Conservation (phyloP, 1,140 invertebrate species). For the Ctenoplectra terminalis region DNA sequence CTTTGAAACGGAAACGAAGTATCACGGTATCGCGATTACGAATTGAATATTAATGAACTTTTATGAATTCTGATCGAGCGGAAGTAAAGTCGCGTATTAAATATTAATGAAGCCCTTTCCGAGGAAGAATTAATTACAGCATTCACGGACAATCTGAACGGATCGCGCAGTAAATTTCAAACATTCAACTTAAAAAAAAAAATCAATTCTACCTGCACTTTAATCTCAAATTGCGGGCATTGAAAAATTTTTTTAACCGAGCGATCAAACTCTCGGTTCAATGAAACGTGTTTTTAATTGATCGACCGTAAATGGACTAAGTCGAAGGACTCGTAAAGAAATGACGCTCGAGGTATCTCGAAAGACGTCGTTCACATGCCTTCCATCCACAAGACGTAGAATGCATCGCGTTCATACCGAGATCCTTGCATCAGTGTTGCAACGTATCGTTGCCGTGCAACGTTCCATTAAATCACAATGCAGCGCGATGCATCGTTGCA, state of each 20-base stretch:
- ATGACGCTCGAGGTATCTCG: neutral
- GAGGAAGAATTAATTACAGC: constrained; percentile 19
- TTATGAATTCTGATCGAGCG: constrained; percentile 11
- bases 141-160: neutral
- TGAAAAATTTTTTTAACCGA: too few species aligned
- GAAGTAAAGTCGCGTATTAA: neutral
- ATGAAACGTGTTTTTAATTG: too few species aligned
- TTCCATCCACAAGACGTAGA: neutral
- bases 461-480: constrained; percentile 54
- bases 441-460: constrained; percentile 13
- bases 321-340: neutral
- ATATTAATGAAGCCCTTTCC: constrained; percentile 24
- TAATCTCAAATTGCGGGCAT: too few species aligned
- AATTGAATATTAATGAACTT: constrained; percentile 36
- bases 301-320: too few species aligned
- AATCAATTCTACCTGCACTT: too few species aligned
- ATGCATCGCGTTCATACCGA: constrained; percentile 22
- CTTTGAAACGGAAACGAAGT: neutral
- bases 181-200: neutral
- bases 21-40: neutral
- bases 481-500: neutral
- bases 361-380: neutral
- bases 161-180: neutral
- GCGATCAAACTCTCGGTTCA: too few species aligned
- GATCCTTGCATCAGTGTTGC: constrained; percentile 23